Evolutionary conservation across 2,113 vertebrate species (phyloP), one percentile per base, ranked within the genome.

Genomic region (Rhineura floridana): DNA sequence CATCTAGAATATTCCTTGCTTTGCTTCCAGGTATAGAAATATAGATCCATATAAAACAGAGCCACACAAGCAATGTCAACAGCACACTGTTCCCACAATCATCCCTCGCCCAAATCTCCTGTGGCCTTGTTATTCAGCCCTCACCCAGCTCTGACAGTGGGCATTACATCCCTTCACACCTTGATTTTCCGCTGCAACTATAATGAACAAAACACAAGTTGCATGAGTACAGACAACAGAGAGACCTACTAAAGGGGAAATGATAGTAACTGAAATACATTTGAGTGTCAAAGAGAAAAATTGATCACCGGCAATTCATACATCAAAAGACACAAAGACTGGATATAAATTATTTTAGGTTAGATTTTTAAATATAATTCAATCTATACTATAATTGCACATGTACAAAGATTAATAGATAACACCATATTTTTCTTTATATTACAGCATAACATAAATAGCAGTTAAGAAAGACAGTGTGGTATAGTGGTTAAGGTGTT

Each of bases 251-350:
- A 23, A 33, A 17, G 4, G 30, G 36, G 2, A 48, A 23, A 70
- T 9, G 28, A n/a, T 30, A 30, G 6, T 70, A 25, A 80, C 48
- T 39, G 33, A 86, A 86, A 65, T 6, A 70, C 42, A 86, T 52
- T 87, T 80, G 69, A 69, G 42, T 69, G 69, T 79, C n/a, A 42
- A 80, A 42, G 25, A 88, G 62, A 48, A 90, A 91, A 90, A 77
- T 10, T 25, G 23, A 92, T 79, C 65, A 82, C 0, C 55, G 10
- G 8, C 21, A 91, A 11, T 67, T 67, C 46, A 55, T 11, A 36
- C 12, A 79, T 79, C 46, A 67, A 69, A 77, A 79, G 62, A 30
- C 59, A 78, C 42, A 46, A 50, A 30, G 46, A 48, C 3, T 59
- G 52, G 52, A 59, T 42, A 62, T 62, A 42, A 28, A 8, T 59